Percentiles rank a stretch among this genome's conserved stretches.
These are phyloP conservation scores for Etheostoma nigrum DNA, from an alignment of 2,797 vertebrate species.

Conservation along the genomic window DNA sequence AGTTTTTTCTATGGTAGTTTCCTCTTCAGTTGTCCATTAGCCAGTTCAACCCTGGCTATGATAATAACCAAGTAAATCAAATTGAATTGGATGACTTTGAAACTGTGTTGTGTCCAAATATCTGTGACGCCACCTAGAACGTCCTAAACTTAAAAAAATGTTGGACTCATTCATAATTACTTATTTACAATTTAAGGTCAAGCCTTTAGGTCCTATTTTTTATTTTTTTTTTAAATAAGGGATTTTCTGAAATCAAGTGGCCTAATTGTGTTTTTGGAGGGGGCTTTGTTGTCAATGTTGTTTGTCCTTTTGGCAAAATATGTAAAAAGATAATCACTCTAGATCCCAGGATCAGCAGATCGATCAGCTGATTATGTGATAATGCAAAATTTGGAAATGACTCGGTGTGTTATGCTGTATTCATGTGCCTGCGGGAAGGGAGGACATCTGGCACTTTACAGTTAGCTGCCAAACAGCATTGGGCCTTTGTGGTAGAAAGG, in stretches of 20 bases:
- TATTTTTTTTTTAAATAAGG: too few relatives aligned
- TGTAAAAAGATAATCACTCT: background rate
- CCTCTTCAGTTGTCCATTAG: background rate
- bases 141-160: background rate
- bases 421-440: background rate
- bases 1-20: background rate
- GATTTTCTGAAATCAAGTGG: background rate
- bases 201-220: too few relatives aligned
- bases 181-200: background rate
- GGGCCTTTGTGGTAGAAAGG: constrained; percentile 19
- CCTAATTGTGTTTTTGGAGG: background rate
- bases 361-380: background rate
- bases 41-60: background rate
- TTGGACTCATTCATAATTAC: background rate
- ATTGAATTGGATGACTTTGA: background rate
- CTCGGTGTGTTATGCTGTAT: background rate
- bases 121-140: background rate
- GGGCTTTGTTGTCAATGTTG: background rate
- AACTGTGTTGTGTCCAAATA: background rate
- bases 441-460: constrained; percentile 1
- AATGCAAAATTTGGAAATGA: background rate
- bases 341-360: background rate
- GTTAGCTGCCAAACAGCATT: constrained; percentile 13
- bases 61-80: background rate
- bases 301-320: background rate